Evolutionary conservation across 2,888 invertebrate genomes (phyloP).

Genomic region (Entomobrya multifasciata): DNA sequence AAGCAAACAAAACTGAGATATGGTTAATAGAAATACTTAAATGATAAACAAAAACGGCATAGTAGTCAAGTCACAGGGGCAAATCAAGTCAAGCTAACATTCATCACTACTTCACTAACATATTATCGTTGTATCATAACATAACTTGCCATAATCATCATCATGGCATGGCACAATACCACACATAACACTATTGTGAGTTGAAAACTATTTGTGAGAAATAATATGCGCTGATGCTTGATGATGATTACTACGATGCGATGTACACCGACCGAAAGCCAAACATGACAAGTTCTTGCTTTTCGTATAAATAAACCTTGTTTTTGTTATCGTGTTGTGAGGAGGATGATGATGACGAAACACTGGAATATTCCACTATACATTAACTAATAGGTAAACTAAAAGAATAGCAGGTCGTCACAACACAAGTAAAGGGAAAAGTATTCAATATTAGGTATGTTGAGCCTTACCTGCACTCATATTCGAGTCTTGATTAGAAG

Average conservation of each 20-base stretch:
- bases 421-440: not conserved
- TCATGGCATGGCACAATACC: no score
- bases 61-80: not conserved
- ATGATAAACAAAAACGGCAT: not conserved
- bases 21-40: not conserved
- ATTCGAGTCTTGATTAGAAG: slow-evolving; percentile 97
- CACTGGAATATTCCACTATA: slow-evolving; percentile 20
- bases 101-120: not conserved
- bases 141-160: no score
- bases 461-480: slow-evolving; percentile 92
- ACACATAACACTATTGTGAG: no score
- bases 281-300: slow-evolving; percentile 1
- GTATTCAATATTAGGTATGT: not conserved
- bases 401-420: no score
- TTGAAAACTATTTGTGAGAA: no score
- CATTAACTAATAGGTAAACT: no score
- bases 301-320: not conserved
- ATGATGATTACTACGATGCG: no score
- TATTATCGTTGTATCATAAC: no score
- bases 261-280: no score
- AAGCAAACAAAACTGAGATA: not conserved
- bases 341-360: slow-evolving; percentile 5
- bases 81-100: not conserved
- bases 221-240: not conserved
- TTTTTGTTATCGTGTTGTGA: not conserved